A percentile compares a stretch with the other conserved stretches of the same genome.
These are phyloP conservation scores for Pycnonotus jocosus DNA, from an alignment of 2,113 vertebrate species.

Conservation along the genomic window DNA sequence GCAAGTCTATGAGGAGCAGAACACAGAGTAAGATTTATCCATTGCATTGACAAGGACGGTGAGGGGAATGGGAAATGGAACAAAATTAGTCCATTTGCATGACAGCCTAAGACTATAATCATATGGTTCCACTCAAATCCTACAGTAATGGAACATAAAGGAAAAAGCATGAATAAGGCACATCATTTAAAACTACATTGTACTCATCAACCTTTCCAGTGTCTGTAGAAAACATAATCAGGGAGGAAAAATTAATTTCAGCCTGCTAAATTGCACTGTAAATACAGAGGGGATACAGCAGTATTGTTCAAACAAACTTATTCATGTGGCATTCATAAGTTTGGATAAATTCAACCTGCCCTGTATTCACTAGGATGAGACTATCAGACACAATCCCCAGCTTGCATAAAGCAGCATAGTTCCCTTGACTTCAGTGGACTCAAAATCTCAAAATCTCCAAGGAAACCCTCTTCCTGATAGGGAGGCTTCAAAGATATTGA, in stretches of 20 bases:
- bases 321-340: conserved; percentile 40
- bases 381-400: neutral
- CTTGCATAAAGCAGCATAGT: neutral
- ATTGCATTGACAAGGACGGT: conserved; percentile 63
- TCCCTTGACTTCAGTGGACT: conserved; percentile 5
- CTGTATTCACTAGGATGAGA: neutral
- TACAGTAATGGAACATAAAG: conserved; percentile 60
- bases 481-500: conserved; percentile 35
- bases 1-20: conserved; percentile 51
- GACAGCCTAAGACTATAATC: conserved; percentile 74
- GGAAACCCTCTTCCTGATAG: conserved; percentile 20
- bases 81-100: conserved; percentile 74
- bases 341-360: conserved; percentile 24
- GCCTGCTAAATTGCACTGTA: conserved; percentile 37
- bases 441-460: conserved; percentile 20
- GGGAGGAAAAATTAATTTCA: conserved; percentile 69
- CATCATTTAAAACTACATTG: conserved; percentile 48
- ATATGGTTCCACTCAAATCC: conserved; percentile 69
- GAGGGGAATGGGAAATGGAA: conserved; percentile 65
- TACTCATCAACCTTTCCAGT: conserved; percentile 60
- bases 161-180: conserved; percentile 58
- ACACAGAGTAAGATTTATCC: conserved; percentile 52
- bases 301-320: conserved; percentile 54
- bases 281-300: conserved; percentile 16
- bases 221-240: conserved; percentile 57